These are phyloP conservation scores for Zoanthus gigantus DNA, from an alignment of 92 coral and sea anemone species.

Conservation along the genomic window DNA sequence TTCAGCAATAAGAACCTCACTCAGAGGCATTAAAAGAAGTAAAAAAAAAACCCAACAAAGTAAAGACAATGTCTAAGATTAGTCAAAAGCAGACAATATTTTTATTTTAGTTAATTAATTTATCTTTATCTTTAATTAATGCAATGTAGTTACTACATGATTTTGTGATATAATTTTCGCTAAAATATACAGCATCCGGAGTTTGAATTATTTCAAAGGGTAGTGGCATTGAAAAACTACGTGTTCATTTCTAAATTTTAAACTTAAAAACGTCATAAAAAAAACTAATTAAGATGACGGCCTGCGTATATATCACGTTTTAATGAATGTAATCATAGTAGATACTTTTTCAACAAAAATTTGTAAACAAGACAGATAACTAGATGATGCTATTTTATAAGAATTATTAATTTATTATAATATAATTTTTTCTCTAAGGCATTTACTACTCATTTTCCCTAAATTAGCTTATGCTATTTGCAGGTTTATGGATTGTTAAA, in stretches of 20 bases:
- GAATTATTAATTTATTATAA: too few relatives aligned
- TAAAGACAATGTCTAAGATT: not conserved
- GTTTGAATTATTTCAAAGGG: not conserved
- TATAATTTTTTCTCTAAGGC: too few relatives aligned
- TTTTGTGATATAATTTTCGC: not conserved
- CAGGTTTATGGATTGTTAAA: too few relatives aligned
- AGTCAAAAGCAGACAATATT: not conserved
- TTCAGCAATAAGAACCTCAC: conserved; percentile 4
- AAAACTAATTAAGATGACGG: not conserved
- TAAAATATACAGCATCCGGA: not conserved
- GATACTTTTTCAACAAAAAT: not conserved
- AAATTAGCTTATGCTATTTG: too few relatives aligned
- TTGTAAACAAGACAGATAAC: not conserved
- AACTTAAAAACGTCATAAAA: not conserved
- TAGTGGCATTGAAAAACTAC: not conserved
- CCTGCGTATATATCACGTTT: not conserved
- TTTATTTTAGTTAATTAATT: not conserved
- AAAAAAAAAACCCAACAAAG: conserved; percentile 17
- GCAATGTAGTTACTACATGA: not conserved
- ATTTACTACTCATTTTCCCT: too few relatives aligned
- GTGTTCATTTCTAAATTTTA: not conserved
- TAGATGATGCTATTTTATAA: too few relatives aligned
- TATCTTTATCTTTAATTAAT: not conserved
- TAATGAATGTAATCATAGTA: not conserved
- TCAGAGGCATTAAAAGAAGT: conserved; percentile 10